Evolutionary conservation across 2,888 invertebrate species (phyloP).

Genomic region (Heterodera filipjevi): DNA sequence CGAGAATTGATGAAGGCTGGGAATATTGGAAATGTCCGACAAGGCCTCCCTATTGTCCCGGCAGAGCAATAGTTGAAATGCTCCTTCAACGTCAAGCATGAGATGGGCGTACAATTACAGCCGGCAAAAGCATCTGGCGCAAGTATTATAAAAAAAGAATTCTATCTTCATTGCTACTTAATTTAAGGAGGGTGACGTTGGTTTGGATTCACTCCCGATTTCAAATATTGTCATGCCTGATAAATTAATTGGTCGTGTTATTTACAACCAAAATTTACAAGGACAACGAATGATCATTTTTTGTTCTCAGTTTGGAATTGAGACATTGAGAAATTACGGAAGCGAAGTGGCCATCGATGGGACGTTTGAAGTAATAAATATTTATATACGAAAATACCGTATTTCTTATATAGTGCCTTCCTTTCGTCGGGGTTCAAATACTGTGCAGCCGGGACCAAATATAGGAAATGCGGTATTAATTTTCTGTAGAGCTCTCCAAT

Average conservation of each 20-base stretch:
- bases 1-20: neutral
- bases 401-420: no score
- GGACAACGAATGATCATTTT: neutral
- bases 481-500: no score
- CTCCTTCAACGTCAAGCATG: no score
- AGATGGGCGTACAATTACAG: no score
- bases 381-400: neutral
- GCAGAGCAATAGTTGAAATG: neutral
- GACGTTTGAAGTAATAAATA: neutral
- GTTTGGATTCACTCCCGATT: neutral
- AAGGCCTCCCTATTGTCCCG: neutral
- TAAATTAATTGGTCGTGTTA: neutral
- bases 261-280: neutral
- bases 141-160: no score
- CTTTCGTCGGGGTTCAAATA: no score
- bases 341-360: neutral
- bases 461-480: no score
- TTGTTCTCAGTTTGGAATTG: neutral
- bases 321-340: neutral
- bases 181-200: neutral
- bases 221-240: neutral
- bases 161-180: no score
- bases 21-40: neutral
- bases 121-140: no score
- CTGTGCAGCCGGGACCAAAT: no score